Conservation (phyloP, 2,888 invertebrate species). For the Habroteleia sp. region DNA sequence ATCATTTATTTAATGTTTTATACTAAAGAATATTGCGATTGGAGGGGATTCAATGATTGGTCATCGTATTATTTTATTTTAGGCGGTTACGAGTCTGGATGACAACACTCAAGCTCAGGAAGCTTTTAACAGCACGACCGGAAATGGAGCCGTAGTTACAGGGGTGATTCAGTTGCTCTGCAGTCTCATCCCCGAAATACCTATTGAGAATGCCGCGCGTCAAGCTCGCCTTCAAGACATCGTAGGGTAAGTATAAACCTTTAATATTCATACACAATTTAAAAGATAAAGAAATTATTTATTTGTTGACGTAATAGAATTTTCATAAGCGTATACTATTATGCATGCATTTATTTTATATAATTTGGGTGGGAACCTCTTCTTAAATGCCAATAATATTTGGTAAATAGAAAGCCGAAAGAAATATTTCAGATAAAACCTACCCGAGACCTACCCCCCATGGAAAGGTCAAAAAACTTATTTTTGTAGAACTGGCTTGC, state of each 20-base stretch:
- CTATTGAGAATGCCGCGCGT: conserved; percentile 79
- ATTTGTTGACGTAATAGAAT: no score
- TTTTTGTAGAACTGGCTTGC: no score
- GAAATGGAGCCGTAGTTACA: conserved; percentile 80
- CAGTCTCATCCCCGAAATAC: conserved; percentile 81
- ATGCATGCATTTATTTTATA: no score
- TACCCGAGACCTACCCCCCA: no score
- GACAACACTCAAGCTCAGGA: conserved; percentile 76
- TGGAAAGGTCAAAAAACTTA: no score
- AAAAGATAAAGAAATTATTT: neutral
- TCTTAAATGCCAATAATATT: no score
- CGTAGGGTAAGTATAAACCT: conserved; percentile 82
- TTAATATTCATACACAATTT: conserved; percentile 7
- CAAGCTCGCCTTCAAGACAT: conserved; percentile 83
- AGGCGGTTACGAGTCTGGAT: conserved; percentile 75
- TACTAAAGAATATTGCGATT: no score
- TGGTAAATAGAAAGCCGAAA: no score
- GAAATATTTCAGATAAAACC: no score
- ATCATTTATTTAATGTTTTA: no score
- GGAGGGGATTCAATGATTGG: conserved; percentile 9
- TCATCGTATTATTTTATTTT: conserved; percentile 46
- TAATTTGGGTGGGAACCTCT: no score
- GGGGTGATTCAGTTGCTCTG: conserved; percentile 82
- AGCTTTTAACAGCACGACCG: conserved; percentile 71
- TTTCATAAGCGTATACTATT: no score